A percentile compares a stretch with the other conserved stretches of the same genome.
These are phyloP conservation scores for Xenopus tropicalis DNA, from an alignment of 2,113 vertebrate species.

Conservation along the genomic window UCB_Xtro_10.0 CM004451.2:64131001-64131500, in stretches of 20 bases:
- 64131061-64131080: conserved; percentile 99
- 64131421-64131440: conserved; percentile 96
- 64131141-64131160: background rate
- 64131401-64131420: conserved; percentile 96
- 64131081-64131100: conserved; percentile 98
- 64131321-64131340: conserved; percentile 95
- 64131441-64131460: conserved; percentile 87
- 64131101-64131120: conserved; percentile 98
- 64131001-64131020: too few species aligned
- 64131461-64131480: conserved; percentile 31
- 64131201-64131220: too few species aligned
- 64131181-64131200: too few species aligned
- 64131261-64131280: too few species aligned
- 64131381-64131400: conserved; percentile 99
- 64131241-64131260: too few species aligned
- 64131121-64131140: conserved; percentile 61
- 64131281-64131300: too few species aligned
- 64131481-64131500: background rate
- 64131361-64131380: conserved; percentile 93
- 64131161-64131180: too few species aligned
- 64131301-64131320: conserved; percentile 73
- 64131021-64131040: too few species aligned
- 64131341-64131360: conserved; percentile 98
- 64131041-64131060: conserved; percentile 75
- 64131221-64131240: too few species aligned